Conservation (phyloP, 2,113 vertebrate genomes). For the Daphoenositta chrysoptera region DNA sequence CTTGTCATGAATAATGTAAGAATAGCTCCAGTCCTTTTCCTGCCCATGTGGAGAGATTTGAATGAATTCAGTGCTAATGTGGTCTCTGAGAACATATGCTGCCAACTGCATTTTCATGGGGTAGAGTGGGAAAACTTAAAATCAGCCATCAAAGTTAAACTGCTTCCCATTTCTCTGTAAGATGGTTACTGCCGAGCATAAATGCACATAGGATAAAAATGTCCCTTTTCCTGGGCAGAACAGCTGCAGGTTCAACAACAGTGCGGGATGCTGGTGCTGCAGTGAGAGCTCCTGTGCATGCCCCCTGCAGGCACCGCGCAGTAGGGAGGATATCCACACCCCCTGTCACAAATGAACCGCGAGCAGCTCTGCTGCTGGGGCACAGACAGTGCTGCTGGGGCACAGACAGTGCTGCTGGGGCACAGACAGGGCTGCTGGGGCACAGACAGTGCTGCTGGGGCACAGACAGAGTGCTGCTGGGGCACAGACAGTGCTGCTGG, state of each 20-base stretch:
- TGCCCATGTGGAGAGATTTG: neutral
- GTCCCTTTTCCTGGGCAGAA: neutral
- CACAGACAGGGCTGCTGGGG: neutral
- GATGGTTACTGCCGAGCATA: neutral
- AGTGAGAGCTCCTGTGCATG: neutral
- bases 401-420: neutral
- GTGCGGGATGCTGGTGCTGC: neutral
- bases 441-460: neutral
- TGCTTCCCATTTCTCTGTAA: neutral
- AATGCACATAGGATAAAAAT: neutral
- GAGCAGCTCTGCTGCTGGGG: neutral
- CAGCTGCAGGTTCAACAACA: neutral
- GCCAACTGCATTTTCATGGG: constrained; percentile 20
- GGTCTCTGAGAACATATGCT: neutral
- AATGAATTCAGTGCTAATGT: constrained; percentile 35
- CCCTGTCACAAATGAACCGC: accelerated
- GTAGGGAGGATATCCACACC: neutral
- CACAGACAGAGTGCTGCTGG: neutral
- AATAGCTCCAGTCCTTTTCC: constrained; percentile 3
- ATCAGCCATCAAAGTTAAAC: constrained; percentile 13
- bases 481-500: neutral
- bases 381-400: neutral
- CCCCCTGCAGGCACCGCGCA: neutral
- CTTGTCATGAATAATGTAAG: constrained; percentile 39
- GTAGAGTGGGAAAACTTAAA: constrained; percentile 41